Evolutionary conservation across 2,888 invertebrate genomes (phyloP), one percentile per base, ranked within the genome.

Genomic region (Caenorhabditis virilis): DNA sequence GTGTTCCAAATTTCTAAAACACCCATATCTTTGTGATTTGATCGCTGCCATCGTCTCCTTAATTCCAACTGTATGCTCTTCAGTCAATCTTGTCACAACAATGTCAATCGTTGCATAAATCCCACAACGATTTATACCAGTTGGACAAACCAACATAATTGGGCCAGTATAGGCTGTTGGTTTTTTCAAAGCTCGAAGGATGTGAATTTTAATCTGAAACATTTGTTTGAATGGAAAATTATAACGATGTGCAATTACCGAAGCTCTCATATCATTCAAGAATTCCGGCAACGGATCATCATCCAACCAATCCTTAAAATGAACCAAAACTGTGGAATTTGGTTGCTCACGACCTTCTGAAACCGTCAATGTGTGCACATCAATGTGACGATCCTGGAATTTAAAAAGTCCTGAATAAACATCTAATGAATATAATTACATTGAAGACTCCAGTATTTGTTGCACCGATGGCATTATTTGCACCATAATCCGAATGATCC

Each of bases 61-160:
- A 46, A 66, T 43, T 41, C 66, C 66, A 20, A 66, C 66, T 6
- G 47, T 54, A 23, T 57, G 57, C 48, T 61, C 58, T 51, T 66
- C 66, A 7, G 57, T 52, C 45, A 66, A 51, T 33, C 66, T 50
- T 26, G 36, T 43, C 41, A 55, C 25, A n/a, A 61, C 46, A n/a
- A 66, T 61, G 23, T 66, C 66, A 27, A 66, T 33, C 11, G 49
- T 45, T 15, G 61, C 60, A 35, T 61, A 66, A 33, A 42, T 38
- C 15, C 60, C 50, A 35, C 61, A 61, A 38, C 60, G 52, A 15
- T 35, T 11, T 23, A 56, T 45, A 11, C 65, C 65, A 15, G 66
- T 58, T 11, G 66, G 56, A 36, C 66, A 61, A 13, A 58, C 61
- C 6, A 66, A 45, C 51, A 65, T 18, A 2, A 65, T 46, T 13